These are phyloP conservation scores for Horisme vitalbata DNA, from an alignment of 2,888 invertebrate species.

Conservation along the genomic window DNA sequence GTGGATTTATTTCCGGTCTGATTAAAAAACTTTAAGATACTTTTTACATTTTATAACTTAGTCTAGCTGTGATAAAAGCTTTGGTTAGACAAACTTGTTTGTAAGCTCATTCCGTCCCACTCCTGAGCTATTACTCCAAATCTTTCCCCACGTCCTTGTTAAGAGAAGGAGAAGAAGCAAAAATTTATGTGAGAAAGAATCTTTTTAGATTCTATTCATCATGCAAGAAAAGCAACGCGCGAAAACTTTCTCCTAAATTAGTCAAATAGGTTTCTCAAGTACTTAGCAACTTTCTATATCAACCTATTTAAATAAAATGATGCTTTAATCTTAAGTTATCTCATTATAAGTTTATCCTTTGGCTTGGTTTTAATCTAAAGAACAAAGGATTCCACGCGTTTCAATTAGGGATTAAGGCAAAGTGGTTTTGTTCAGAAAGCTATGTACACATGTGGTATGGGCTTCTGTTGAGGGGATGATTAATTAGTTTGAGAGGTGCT, in stretches of 20 bases:
- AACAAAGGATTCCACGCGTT: conserved; percentile 60
- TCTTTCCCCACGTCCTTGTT: too few species aligned
- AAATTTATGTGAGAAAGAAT: too few species aligned
- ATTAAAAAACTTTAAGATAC: too few species aligned
- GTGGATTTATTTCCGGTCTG: too few species aligned
- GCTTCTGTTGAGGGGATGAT: conserved; percentile 4
- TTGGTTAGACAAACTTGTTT: too few species aligned
- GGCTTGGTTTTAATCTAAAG: conserved; percentile 41
- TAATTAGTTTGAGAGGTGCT: background rate
- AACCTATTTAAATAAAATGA: conserved; percentile 25
- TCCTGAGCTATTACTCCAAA: too few species aligned
- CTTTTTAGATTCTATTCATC: too few species aligned
- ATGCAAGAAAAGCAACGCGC: too few species aligned
- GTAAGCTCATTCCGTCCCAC: too few species aligned
- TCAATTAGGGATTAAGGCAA: conserved; percentile 53
- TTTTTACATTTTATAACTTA: too few species aligned
- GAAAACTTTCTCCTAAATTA: background rate
- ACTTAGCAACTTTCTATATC: background rate
- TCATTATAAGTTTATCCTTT: conserved; percentile 37
- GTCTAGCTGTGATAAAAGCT: too few species aligned
- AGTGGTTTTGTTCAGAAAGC: conserved; percentile 38
- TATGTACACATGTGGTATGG: conserved; percentile 25
- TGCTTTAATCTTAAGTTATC: conserved; percentile 32
- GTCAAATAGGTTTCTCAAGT: conserved; percentile 4
- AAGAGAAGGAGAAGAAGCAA: too few species aligned